Evolutionary conservation across 2,797 vertebrate species (phyloP).

Genomic region (Thalassophryne amazonica): DNA sequence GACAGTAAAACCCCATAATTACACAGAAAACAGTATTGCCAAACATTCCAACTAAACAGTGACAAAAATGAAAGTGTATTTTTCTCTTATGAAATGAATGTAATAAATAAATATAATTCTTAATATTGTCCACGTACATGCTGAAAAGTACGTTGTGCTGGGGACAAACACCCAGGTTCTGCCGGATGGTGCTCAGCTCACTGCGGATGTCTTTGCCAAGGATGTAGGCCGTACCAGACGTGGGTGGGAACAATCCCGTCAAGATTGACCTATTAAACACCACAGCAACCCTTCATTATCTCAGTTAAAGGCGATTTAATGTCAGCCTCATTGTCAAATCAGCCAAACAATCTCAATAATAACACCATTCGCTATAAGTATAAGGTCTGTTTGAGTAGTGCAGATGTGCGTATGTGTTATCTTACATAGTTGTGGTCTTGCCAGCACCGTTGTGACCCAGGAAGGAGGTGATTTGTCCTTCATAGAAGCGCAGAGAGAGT

Average conservation of each 20-base stretch:
- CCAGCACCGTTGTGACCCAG: conserved; percentile 97
- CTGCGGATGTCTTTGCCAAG: conserved; percentile 93
- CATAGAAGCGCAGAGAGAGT: conserved; percentile 92
- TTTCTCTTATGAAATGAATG: background rate
- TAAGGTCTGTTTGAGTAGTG: too few relatives aligned
- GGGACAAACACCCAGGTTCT: conserved; percentile 94
- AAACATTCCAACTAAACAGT: background rate
- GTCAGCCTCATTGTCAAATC: too few relatives aligned
- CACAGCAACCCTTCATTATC: background rate
- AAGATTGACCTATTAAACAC: conserved; percentile 89
- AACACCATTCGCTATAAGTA: too few relatives aligned
- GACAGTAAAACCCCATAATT: background rate
- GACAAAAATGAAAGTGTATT: too few relatives aligned
- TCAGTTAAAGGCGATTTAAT: background rate
- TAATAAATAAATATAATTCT: background rate
- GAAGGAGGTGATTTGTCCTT: conserved; percentile 97
- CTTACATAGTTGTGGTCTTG: conserved; percentile 99
- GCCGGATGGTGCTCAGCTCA: conserved; percentile 89
- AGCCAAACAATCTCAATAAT: too few relatives aligned
- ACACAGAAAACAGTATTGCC: background rate
- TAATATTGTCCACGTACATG: conserved; percentile 67
- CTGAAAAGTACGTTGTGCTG: conserved; percentile 99
- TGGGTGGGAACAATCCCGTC: conserved; percentile 95
- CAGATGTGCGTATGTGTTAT: background rate
- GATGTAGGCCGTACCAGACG: conserved; percentile 95